Evolutionary conservation across 2,797 vertebrate genomes (phyloP), one percentile per base, ranked within the genome.

Genomic region (Holocentrus rufus): DNA sequence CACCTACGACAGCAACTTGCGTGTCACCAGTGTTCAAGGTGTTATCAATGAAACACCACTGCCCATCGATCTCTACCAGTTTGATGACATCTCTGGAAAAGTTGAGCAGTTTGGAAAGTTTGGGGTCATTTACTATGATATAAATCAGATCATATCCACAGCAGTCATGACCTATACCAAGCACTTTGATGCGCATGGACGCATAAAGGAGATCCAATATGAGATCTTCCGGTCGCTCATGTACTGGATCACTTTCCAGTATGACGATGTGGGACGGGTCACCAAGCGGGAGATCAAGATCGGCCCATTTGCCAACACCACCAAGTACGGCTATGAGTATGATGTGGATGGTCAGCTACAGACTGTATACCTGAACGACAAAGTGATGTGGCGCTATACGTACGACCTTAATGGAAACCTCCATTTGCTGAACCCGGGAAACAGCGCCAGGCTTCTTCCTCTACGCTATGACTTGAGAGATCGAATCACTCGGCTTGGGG

Each of bases 121-220:
- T 7, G 98, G 98, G 9, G 97, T 99, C 22, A 98, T 99, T 75
- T 98, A 99, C 90, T 99, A 99, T 0, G 98, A 99, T 68, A 99
- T 99, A 71, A 99, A 99, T 89, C 98, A 99, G 92, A 99, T 99
- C 81, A 99, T 99, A 69, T 99, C 98, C 3, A 99, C 98, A 0
- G 97, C 98, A 0, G 96, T 99, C 55, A 99, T 99, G 98, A 99
- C 98, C 0, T 99, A 99, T 83, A 99, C 97, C 14, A 99, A 99
- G 87, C 98, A 99, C 86, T 98, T 99, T 0, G 98, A 99, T 7
- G 95, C 95, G 0, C 97, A 99, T 0, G 97, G 97, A 1, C 94
- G 98, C 77, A 97, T 99, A 84, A 97, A 97, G 80, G 98, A 99
- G 87, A 99, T 99, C 75, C 98, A 99, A 77, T 99, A 98, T 11